Base-by-base conservation (phyloP, 1,140 invertebrate genomes). In the Cyclargus thomasi region DNA sequence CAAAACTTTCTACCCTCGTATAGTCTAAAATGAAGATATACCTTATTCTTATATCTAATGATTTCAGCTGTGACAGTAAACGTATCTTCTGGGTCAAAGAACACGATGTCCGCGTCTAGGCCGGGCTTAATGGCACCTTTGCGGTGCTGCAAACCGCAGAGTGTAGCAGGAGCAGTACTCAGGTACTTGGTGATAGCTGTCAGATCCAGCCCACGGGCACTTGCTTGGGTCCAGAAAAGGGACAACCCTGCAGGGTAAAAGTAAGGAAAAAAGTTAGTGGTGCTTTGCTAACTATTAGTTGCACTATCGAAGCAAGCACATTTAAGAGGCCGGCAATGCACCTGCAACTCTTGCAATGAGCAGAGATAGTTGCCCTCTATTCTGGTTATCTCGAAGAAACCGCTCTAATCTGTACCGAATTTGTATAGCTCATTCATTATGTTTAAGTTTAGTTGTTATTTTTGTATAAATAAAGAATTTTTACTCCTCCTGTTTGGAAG, bases 81-180 rank as follows among this genome's bases (percentile, higher is more conserved):
- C n/a, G 82, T 83, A 62, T 91, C 90, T 4, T 94, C 91, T 0
- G 94, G 94, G 80, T 94, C 88, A 91, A 94, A 95, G 29, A 95
- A 91, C 39, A 95, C 93, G 66, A 96, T 92, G 82, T 96, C 95
- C 0, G 94, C 95, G 77, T 95, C 94, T 72, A 92, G 91, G n/a
- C 94, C 94, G 17, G 86, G 80, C 55, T 85, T 81, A 7, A 95
- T 84, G 53, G 90, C 82, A 0, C 94, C 94, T 82, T 95, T 95
- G 3, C 85, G 76, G 10, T 90, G 67, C 21, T 92, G 83, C 8
- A 95, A 82, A 10, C 93, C 92, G 66, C 93, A 93, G 1, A 95
- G 82, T 57, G 90, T 83, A 1, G 95, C 93, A 1, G 95, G 94
- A 17, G 91, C 91, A 36, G 79, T 74, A 72, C 92, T 93, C 81